phyloP scores from a whole-genome alignment of 2,888 invertebrate species.

The Graphium colonna region DNA sequence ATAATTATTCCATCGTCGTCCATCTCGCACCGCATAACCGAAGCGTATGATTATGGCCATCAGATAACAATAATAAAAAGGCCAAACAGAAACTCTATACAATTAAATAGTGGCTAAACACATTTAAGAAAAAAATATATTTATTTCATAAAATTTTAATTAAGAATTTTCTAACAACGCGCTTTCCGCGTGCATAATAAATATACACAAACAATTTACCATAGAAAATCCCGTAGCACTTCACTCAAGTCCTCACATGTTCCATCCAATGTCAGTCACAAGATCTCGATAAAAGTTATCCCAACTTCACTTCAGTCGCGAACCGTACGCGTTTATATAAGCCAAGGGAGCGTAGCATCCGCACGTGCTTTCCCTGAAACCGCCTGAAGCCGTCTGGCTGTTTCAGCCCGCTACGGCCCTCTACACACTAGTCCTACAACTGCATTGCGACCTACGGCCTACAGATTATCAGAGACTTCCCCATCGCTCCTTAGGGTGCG shows the following conservation, averaged over 20 bases:
- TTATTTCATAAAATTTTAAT: not conserved
- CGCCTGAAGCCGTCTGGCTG: conserved; percentile 64
- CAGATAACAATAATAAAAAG: conserved; percentile 7
- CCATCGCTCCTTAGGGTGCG: conserved; percentile 5
- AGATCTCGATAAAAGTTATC: not conserved
- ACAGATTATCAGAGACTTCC: conserved; percentile 19
- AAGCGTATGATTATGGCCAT: conserved; percentile 6
- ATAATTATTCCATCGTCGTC: conserved; percentile 23
- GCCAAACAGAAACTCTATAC: not conserved
- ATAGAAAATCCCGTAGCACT: conserved; percentile 11
- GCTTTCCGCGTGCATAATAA: not conserved
- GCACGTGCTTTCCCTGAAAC: conserved; percentile 65
- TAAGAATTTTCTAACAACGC: not conserved
- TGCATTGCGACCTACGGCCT: conserved; percentile 62
- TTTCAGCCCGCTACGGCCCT: conserved; percentile 45
- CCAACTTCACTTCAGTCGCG: not conserved
- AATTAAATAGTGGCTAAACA: not conserved
- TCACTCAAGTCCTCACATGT: conserved; percentile 10
- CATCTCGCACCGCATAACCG: conserved; percentile 2
- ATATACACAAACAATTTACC: not conserved
- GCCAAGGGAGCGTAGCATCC: conserved; percentile 23
- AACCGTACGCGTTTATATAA: conserved; percentile 54
- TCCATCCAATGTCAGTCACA: not conserved
- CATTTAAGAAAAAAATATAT: not conserved
- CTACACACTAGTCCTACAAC: conserved; percentile 50